Base-by-base conservation (phyloP, 1,140 invertebrate species). In the Triops longicaudatus region DNA sequence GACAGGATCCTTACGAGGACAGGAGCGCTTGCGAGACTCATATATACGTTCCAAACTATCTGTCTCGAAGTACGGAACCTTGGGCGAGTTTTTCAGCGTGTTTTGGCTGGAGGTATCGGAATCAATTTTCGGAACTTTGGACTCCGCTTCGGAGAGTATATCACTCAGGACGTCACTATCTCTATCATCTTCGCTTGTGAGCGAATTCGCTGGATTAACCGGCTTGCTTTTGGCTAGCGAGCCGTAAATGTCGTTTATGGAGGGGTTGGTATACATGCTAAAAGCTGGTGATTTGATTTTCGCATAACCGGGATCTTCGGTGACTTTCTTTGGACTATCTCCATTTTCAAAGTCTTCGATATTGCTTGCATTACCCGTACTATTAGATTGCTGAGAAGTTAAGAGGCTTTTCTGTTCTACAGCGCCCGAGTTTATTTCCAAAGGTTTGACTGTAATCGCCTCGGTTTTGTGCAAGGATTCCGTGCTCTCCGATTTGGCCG, bases 211-310 rank as follows among this genome's bases (percentile, higher is more conserved):
- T 31, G 26, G 74, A 50, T 26, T 43, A 22, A 7, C 22, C 31
- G 11, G 37, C 37, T 26, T 41, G 74, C 74, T 43, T 42, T 26
- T 75, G 26, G 50, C 43, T 17, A 78, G 72, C 26, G 78, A 78
- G 12, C 75, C 63, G 75, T 78, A 78, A 27, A 78, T 78, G 22
- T 75, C 74, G 63, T 78, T 74, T 72, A 78, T 78, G 9, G 78
- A 78, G 10, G 78, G 78, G 31, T 78, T 78, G 17, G 78, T 78
- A 72, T 78, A 78, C 41, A 78, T 43, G 17, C 50, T 63, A 63
- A 63, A 17, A 22, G 50, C 14, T n/a, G 50, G 50, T 6, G 17
- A 9, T 63, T 63, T 63, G n/a, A 63, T 63, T 63, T 63, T 63
- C 7, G 50, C 50, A 22, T 63, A 63, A 17, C 14, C 50, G 6